Percentiles rank a stretch among this genome's conserved stretches.
phyloP scores from a whole-genome alignment of 2,888 invertebrate species.

The Zonitis immaculata region DNA sequence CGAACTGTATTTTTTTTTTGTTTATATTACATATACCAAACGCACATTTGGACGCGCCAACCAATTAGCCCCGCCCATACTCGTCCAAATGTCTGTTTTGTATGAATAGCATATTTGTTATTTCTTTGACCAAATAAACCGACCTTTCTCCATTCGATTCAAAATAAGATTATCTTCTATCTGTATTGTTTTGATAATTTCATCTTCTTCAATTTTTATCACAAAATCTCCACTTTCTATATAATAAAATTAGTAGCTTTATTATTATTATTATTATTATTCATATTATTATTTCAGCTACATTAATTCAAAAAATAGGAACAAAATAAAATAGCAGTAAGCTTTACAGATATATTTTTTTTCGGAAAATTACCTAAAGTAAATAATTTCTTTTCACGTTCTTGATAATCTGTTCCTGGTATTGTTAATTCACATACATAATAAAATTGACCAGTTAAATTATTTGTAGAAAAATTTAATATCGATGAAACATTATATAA shows the following conservation, averaged over 20 bases:
- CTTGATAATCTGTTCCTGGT: constrained; percentile 56
- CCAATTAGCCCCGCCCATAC: too few species aligned
- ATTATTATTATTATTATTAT: too few species aligned
- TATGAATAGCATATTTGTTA: too few species aligned
- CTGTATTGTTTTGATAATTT: background rate
- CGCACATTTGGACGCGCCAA: too few species aligned
- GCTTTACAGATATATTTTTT: background rate
- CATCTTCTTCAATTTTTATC: constrained; percentile 15
- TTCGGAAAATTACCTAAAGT: constrained; percentile 11
- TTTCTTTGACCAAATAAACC: background rate
- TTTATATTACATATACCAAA: too few species aligned
- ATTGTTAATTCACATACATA: constrained; percentile 61
- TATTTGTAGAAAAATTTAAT: constrained; percentile 52
- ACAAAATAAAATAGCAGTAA: background rate
- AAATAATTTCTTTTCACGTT: constrained; percentile 1
- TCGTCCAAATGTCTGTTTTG: too few species aligned
- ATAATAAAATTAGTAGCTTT: constrained; percentile 23
- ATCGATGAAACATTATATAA: constrained; percentile 56
- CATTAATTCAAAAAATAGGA: background rate
- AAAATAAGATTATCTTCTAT: background rate
- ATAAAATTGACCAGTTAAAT: constrained; percentile 53
- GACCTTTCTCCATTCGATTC: background rate
- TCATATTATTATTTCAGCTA: constrained; percentile 4
- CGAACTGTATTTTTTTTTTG: too few species aligned
- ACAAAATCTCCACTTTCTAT: constrained; percentile 18